A percentile compares a stretch with the other conserved stretches of the same genome.
Conservation (phyloP, 2,113 vertebrate species). For the Platycercus adscitus region DNA sequence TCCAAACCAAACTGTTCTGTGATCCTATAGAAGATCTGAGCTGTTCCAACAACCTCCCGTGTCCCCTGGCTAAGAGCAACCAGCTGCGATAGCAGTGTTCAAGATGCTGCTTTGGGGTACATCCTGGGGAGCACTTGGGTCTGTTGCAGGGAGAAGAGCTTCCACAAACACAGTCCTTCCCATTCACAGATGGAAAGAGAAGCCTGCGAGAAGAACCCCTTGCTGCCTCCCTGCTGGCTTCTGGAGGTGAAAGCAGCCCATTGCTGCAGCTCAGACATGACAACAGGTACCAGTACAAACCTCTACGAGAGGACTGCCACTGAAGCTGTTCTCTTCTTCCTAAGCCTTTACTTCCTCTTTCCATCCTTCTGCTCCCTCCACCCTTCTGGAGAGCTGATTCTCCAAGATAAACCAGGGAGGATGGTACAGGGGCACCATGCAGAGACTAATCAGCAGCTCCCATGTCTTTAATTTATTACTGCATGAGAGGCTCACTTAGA, state of each 20-base stretch:
- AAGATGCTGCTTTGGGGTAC: not conserved
- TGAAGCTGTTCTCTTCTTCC: not conserved
- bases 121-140: not conserved
- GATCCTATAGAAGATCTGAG: not conserved
- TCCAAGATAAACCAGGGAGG: not conserved
- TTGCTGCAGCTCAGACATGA: not conserved
- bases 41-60: not conserved
- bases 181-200: not conserved
- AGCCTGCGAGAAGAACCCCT: not conserved
- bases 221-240: not conserved
- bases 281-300: not conserved
- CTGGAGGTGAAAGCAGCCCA: not conserved
- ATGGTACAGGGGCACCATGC: not conserved
- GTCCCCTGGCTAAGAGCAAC: not conserved
- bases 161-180: accelerated
- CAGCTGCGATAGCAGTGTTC: accelerated
- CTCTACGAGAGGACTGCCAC: not conserved
- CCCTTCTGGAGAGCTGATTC: not conserved
- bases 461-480: constrained; percentile 59
- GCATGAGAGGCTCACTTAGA: constrained; percentile 54
- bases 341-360: not conserved
- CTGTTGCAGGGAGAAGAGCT: not conserved
- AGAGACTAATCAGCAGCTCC: constrained; percentile 20
- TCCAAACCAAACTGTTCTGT: not conserved
- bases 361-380: not conserved